These are phyloP conservation scores for Actinernus sp. DNA, from an alignment of 92 coral and sea anemone species.

Conservation along the genomic window DNA sequence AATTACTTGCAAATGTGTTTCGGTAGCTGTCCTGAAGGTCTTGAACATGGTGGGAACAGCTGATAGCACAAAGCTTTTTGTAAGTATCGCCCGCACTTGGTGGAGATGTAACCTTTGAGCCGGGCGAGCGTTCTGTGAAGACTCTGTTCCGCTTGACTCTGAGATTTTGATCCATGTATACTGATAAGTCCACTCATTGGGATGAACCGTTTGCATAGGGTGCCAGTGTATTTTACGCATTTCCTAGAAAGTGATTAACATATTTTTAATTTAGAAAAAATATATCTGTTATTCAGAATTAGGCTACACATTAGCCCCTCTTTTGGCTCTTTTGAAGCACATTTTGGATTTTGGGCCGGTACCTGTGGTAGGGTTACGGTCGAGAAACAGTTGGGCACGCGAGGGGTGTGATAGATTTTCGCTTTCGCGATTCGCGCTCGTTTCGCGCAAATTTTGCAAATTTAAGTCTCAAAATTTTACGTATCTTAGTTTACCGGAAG, in stretches of 20 bases:
- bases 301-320: no score
- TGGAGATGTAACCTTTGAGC: constrained; percentile 51
- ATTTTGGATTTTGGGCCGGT: no score
- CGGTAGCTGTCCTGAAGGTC: constrained; percentile 28
- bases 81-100: constrained; percentile 61
- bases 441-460: no score
- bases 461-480: no score
- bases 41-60: constrained; percentile 81
- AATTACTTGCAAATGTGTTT: constrained; percentile 73
- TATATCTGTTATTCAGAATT: no score
- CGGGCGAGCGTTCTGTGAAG: constrained; percentile 28
- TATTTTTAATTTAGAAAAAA: no score
- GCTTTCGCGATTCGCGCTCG: no score
- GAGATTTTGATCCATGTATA: constrained; percentile 49
- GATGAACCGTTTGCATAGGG: constrained; percentile 35
- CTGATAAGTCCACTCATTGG: constrained; percentile 36
- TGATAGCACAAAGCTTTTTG: constrained; percentile 83
- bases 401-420: no score
- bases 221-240: constrained; percentile 15
- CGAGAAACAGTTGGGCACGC: no score
- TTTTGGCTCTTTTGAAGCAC: no score
- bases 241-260: neutral
- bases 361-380: no score
- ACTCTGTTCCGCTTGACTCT: constrained; percentile 58
- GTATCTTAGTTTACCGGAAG: no score